Conservation (phyloP, 2,888 invertebrate species). For the Empis stercorea region DNA sequence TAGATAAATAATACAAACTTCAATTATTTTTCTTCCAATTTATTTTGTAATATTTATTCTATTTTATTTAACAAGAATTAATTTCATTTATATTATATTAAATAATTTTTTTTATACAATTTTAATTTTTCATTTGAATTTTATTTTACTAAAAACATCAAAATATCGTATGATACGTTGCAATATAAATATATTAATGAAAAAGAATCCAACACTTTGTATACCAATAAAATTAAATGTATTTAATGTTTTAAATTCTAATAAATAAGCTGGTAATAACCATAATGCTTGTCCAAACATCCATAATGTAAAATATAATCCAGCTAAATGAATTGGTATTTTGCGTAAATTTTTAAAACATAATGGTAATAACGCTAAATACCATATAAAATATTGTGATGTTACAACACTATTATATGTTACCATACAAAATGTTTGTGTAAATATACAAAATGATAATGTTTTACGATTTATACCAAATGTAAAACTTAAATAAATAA, state of each 20-base stretch:
- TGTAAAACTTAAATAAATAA: constrained; percentile 51
- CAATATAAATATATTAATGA: constrained; percentile 61
- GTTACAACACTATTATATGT: constrained; percentile 92
- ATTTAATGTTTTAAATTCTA: constrained; percentile 79
- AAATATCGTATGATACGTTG: constrained; percentile 34
- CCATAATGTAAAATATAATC: constrained; percentile 47
- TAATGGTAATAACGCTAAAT: constrained; percentile 75
- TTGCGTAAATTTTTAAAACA: constrained; percentile 58
- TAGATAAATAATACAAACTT: too few relatives aligned
- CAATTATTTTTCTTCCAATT: too few relatives aligned
- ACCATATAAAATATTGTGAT: constrained; percentile 97
- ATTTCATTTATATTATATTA: neutral
- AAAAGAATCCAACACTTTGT: constrained; percentile 71
- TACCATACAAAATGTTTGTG: constrained; percentile 77
- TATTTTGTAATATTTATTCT: too few relatives aligned
- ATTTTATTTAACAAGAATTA: neutral
- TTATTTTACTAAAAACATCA: neutral
- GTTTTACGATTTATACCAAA: constrained; percentile 54
- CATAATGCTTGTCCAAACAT: constrained; percentile 65
- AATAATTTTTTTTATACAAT: neutral
- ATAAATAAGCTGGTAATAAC: constrained; percentile 78
- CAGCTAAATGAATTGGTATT: constrained; percentile 36
- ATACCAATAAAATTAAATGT: constrained; percentile 77
- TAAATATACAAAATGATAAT: constrained; percentile 73
- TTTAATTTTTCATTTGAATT: neutral